Conservation (phyloP, 2,797 vertebrate genomes). For the Acanthornis magna region DNA sequence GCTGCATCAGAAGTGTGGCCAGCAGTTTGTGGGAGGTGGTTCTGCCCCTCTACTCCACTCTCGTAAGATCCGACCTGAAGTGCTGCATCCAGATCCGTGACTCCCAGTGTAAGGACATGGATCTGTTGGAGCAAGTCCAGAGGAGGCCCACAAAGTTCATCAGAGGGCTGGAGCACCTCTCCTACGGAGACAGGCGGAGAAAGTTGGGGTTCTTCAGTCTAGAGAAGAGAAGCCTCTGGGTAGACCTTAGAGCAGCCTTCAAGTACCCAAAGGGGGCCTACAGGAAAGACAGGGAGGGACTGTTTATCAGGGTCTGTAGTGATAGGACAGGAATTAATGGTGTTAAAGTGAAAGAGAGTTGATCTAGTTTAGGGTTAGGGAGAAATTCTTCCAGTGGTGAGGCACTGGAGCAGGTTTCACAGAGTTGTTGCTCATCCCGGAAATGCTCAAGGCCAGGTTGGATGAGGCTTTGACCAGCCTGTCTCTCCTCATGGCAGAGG, state of each 20-base stretch:
- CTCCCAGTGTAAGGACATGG: accelerated
- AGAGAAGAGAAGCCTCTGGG: background rate
- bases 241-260: background rate
- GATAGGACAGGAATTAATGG: background rate
- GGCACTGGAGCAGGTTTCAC: background rate
- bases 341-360: background rate
- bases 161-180: background rate
- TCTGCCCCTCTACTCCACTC: background rate
- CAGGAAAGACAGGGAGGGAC: background rate
- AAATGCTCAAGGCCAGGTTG: background rate
- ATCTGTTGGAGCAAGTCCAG: background rate
- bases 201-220: background rate
- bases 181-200: background rate
- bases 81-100: background rate
- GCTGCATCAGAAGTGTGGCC: background rate
- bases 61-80: background rate
- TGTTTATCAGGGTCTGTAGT: background rate
- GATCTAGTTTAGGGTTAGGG: background rate
- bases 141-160: background rate
- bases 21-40: background rate
- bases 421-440: background rate
- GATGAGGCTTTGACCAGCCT: background rate
- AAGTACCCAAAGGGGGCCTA: background rate
- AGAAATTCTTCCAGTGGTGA: background rate
- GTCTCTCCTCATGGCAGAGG: background rate